A percentile compares a stretch with the other conserved stretches of the same genome.
Evolutionary conservation across 2,888 invertebrate species (phyloP).

Genomic region (Lochmaea crataegi): DNA sequence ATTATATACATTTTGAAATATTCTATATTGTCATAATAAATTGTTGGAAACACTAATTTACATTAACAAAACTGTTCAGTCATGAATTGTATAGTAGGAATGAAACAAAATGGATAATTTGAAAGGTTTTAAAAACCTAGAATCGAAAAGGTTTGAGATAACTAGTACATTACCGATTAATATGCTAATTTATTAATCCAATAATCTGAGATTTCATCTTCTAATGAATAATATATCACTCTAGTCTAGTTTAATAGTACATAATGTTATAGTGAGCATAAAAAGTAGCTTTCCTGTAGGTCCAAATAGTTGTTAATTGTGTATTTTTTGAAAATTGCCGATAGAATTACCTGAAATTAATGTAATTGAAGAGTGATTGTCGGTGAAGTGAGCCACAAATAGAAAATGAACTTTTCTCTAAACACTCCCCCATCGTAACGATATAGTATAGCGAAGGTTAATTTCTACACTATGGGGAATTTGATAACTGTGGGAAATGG

Average conservation of each 20-base stretch:
- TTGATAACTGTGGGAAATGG: neutral
- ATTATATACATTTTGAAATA: too few relatives aligned
- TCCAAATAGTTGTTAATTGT: constrained; percentile 65
- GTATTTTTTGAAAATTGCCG: constrained; percentile 62
- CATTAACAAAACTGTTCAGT: too few relatives aligned
- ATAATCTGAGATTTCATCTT: too few relatives aligned
- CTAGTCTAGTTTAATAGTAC: neutral
- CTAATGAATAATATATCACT: too few relatives aligned
- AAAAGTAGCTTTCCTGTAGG: constrained; percentile 37
- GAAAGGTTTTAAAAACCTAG: too few relatives aligned
- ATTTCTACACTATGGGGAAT: constrained; percentile 10
- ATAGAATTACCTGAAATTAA: constrained; percentile 62
- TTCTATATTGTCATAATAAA: too few relatives aligned
- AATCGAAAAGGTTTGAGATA: too few relatives aligned
- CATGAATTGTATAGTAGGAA: too few relatives aligned
- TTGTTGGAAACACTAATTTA: too few relatives aligned
- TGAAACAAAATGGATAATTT: too few relatives aligned
- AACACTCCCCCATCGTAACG: constrained; percentile 21
- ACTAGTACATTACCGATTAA: too few relatives aligned
- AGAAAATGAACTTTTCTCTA: constrained; percentile 55
- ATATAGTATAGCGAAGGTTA: constrained; percentile 36
- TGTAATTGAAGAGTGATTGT: constrained; percentile 60
- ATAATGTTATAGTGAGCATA: constrained; percentile 3
- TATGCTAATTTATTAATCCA: too few relatives aligned
- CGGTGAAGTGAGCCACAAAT: constrained; percentile 55